phyloP scores from a whole-genome alignment of 1,140 invertebrate species.

The Rhopalosiphum maidis region DNA sequence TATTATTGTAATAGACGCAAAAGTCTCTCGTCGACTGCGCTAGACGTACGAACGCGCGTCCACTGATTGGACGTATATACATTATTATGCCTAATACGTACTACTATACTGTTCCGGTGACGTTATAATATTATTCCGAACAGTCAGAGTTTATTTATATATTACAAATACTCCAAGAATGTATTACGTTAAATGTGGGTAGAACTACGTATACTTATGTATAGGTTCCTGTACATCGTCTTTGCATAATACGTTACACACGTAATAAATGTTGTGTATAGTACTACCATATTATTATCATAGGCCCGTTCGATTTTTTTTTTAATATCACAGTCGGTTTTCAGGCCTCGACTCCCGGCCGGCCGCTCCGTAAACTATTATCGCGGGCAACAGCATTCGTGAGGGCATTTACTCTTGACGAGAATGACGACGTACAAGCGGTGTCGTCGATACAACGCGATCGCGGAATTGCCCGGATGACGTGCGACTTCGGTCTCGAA shows the following conservation, averaged over 20 bases:
- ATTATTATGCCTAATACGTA: neutral
- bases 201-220: neutral
- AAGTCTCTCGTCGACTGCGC: neutral
- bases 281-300: neutral
- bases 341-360: neutral
- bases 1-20: constrained; percentile 4
- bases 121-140: neutral
- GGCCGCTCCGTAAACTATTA: neutral
- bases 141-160: neutral
- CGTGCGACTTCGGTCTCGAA: neutral
- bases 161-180: neutral
- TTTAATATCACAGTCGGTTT: neutral
- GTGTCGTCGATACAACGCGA: neutral
- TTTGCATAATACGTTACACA: neutral
- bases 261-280: neutral
- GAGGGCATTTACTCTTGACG: too few species aligned
- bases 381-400: neutral
- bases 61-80: constrained; percentile 39
- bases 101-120: neutral
- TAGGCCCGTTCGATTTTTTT: neutral
- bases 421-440: neutral
- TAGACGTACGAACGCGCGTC: too few species aligned
- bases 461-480: neutral
- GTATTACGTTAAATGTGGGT: neutral
- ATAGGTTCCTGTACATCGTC: too few species aligned